Base-by-base conservation (phyloP, 2,888 invertebrate species). In the Meandrusa payeni region DNA sequence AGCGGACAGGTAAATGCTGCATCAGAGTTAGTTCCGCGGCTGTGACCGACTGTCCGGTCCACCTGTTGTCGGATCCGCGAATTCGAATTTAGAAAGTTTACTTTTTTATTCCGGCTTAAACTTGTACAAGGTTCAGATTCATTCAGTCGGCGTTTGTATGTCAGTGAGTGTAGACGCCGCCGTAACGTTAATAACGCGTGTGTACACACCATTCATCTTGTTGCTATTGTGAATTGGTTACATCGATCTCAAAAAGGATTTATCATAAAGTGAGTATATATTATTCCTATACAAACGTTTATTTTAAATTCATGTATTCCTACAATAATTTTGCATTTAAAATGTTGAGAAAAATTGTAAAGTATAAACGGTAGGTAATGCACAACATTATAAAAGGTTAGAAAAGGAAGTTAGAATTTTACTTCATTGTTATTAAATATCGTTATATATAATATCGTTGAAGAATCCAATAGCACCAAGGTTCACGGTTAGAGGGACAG, bases 71-170 rank as follows among this genome's bases (percentile, higher is more conserved):
- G 54, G 64, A 67, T 74, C 75, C 69, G 80, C 76, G 56, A 76
- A 78, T 76, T 70, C 69, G 63, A 65, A 69, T 77, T 79, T 86
- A 85, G 86, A 86, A 86, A 86, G 86, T 81, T 71, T 70, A 69
- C 69, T 72, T 78, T 77, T 77, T 77, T 70, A 74, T 60, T 70
- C 71, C 69, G 66, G 64, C 69, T 55, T 63, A 46, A 69, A 69
- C 66, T 69, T 70, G 66, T 65, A 67, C 68, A 74, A 77, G 75
- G 74, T 75, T 76, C 67, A 48, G 55, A 50, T 53, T 52, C 60
- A 61, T 69, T 59, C 77, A 80, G 83, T 86, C 64, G 71, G 64
- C 61, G 61, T 62, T 67, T 59, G 68, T 74, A 67, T 74, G 75
- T 67, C 71, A 67, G 58, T 60, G 72, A 52, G 64, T 28, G 47